These are phyloP conservation scores for Limnephilus marmoratus DNA, from an alignment of 2,888 invertebrate species.

Conservation along the genomic window DNA sequence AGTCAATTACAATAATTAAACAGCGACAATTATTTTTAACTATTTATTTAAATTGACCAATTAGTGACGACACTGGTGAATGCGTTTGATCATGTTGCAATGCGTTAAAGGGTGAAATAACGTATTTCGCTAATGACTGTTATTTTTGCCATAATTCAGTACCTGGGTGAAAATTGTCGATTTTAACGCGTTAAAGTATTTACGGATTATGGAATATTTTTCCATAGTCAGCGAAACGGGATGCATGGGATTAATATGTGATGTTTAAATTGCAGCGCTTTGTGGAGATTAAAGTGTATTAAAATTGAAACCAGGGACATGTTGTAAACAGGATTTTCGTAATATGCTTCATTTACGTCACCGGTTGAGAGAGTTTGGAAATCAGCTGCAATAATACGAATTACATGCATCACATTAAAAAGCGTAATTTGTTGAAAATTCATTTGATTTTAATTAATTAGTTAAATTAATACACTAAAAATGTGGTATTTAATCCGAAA, in stretches of 20 bases:
- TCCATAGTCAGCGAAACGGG: conserved; percentile 4
- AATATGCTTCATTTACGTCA: not conserved
- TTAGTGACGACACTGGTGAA: not conserved
- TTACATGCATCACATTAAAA: not conserved
- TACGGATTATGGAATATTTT: conserved; percentile 19
- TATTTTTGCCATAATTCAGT: not conserved
- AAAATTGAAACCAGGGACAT: not conserved
- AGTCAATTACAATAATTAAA: not conserved
- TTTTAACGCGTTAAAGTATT: conserved; percentile 14
- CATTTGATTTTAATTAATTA: not conserved
- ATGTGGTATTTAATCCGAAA: no score
- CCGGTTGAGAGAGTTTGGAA: no score
- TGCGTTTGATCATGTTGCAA: not conserved
- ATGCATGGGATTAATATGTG: not conserved
- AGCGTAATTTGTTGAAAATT: not conserved
- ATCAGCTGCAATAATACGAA: not conserved
- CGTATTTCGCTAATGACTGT: not conserved
- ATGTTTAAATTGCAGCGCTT: conserved; percentile 3
- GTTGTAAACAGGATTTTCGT: not conserved
- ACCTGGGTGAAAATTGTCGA: not conserved
- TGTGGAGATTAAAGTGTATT: conserved; percentile 15
- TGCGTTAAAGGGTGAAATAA: not conserved
- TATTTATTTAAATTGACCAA: not conserved
- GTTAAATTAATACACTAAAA: no score
- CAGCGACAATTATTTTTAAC: not conserved